A percentile compares a stretch with the other conserved stretches of the same genome.
phyloP scores from a whole-genome alignment of 2,888 invertebrate genomes.

The Melieria omissa region DNA sequence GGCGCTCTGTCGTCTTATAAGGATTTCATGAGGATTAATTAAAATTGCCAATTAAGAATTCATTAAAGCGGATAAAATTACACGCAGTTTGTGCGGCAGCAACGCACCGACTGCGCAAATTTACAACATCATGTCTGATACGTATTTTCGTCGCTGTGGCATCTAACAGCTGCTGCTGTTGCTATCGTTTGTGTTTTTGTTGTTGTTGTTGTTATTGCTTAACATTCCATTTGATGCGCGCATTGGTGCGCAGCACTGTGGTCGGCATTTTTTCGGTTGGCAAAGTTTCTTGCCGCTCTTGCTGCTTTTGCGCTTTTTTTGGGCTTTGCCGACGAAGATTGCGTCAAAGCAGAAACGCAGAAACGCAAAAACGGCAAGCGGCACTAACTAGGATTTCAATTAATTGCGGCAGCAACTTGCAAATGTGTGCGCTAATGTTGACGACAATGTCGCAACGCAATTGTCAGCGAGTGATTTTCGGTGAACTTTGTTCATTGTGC shows the following conservation, averaged over 20 bases:
- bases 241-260: constrained; percentile 17
- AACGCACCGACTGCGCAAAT: neutral
- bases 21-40: constrained; percentile 57
- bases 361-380: neutral
- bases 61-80: constrained; percentile 53
- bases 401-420: neutral
- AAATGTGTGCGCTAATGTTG: constrained; percentile 2
- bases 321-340: too few species aligned
- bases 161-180: too few species aligned
- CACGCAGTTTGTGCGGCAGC: constrained; percentile 26
- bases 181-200: neutral
- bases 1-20: constrained; percentile 45
- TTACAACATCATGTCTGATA: neutral
- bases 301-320: neutral
- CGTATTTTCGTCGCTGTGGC: too few species aligned
- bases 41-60: constrained; percentile 61
- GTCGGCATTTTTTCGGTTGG: neutral
- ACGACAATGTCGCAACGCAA: neutral
- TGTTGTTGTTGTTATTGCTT: constrained; percentile 13
- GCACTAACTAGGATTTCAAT: constrained; percentile 2
- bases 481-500: too few species aligned
- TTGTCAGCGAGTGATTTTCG: too few species aligned
- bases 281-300: neutral
- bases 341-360: too few species aligned
- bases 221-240: constrained; percentile 29